Percentiles rank a stretch among this genome's conserved stretches.
Evolutionary conservation across 30 jellyfish, hydroid and myxozoan species (phyloP).

Genomic region (Hydractinia echinata): DNA sequence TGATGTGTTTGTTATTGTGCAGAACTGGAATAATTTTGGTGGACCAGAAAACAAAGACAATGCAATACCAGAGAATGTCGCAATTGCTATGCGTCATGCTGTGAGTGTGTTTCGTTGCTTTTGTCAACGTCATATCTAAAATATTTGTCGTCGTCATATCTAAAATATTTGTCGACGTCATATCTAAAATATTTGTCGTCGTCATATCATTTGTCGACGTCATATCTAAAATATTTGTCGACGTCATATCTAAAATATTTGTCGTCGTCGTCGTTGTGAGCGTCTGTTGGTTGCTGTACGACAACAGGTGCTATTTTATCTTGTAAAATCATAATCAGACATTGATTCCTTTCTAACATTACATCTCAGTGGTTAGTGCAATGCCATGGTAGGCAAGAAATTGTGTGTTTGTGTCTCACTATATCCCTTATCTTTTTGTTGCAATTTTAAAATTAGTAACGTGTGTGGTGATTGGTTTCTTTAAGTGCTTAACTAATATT

Average conservation of each 20-base stretch:
- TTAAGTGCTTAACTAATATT: neutral
- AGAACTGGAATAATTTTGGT: constrained; percentile 26
- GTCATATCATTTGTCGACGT: neutral
- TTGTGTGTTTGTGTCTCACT: too few relatives aligned
- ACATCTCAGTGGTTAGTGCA: too few relatives aligned
- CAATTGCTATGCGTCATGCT: constrained; percentile 44
- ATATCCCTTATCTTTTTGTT: too few relatives aligned
- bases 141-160: neutral
- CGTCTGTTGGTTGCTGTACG: too few relatives aligned
- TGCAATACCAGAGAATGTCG: constrained; percentile 18
- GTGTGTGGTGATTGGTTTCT: too few relatives aligned
- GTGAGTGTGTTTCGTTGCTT: constrained; percentile 23
- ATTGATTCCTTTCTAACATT: too few relatives aligned
- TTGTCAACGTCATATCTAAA: neutral
- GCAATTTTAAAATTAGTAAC: too few relatives aligned
- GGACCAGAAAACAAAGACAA: constrained; percentile 14
- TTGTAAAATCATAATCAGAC: too few relatives aligned
- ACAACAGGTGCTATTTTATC: too few relatives aligned
- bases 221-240: neutral
- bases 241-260: neutral
- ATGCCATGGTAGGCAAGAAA: too few relatives aligned
- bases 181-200: constrained; percentile 31
- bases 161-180: neutral
- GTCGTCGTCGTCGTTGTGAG: neutral
- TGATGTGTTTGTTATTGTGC: constrained; percentile 57